These are phyloP conservation scores for Corvus moneduloides DNA, from an alignment of 2,113 vertebrate genomes.

Conservation along the genomic window DNA sequence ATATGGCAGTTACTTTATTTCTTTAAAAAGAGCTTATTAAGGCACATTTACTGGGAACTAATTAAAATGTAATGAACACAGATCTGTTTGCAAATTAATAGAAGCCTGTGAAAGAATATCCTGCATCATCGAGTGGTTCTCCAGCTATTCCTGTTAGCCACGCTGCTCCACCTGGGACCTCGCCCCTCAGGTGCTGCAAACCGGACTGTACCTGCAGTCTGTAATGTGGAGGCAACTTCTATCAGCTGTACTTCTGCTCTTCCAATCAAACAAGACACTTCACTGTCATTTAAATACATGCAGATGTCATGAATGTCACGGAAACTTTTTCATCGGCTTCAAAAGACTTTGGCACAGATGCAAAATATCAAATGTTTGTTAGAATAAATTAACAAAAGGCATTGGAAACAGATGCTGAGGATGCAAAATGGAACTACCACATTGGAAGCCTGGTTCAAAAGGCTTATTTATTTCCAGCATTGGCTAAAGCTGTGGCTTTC, in stretches of 20 bases:
- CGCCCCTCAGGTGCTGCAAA: neutral
- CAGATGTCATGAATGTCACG: neutral
- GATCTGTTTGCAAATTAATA: neutral
- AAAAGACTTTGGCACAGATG: neutral
- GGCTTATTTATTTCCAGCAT: neutral
- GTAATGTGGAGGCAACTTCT: fast-evolving
- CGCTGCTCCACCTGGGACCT: neutral
- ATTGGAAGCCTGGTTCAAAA: neutral
- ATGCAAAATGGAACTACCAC: neutral
- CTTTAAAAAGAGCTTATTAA: slow-evolving; percentile 8
- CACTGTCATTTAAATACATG: neutral
- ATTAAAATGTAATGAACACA: neutral
- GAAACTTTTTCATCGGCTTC: neutral
- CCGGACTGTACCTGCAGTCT: fast-evolving
- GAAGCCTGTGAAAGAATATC: neutral
- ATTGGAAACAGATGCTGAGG: neutral
- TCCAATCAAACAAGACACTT: neutral
- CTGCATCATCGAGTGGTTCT: neutral
- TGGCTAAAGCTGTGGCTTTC: neutral
- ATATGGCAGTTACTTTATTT: slow-evolving; percentile 3
- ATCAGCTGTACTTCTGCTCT: neutral
- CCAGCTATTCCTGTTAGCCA: neutral
- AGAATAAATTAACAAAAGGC: neutral
- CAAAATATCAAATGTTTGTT: neutral
- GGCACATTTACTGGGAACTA: neutral